Base-by-base conservation (phyloP, 2,797 vertebrate species). In the Otus scops region DNA sequence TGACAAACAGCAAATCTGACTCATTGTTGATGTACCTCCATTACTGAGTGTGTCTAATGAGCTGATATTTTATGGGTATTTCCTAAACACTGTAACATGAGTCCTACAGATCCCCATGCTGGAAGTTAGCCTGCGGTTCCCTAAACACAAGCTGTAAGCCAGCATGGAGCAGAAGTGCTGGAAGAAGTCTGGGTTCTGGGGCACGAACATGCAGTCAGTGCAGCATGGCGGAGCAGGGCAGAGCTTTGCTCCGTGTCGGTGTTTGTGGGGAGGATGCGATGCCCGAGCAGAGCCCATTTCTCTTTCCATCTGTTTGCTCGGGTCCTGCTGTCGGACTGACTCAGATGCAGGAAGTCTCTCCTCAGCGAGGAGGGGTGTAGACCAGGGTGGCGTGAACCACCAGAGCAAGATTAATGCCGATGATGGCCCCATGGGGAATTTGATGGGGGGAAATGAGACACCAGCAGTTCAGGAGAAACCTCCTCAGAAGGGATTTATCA, bases 1-100 rank as follows among this genome's bases (percentile, higher is more conserved):
- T 13, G 74, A 81, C 77, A 95, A 95, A 95, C 92, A 94, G 92
- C 92, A 94, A 51, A 85, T 94, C 83, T 96, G 95, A 95, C 83
- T 95, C 96, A 95, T 45, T 93, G 88, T 27, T 82, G 88, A 76
- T 73, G 74, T 63, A 57, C 86, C 92, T 93, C 85, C 78, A 65
- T 20, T 59, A 82, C 45, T 0, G 1, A 88, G 71, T 30, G 34
- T 68, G 50, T 67, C 93, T 95, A 88, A 92, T 67, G 87, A 91
- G 63, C 75, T 91, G 89, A 82, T 88, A 43, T 61, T 95, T 95
- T 88, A 85, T 65, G 89, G 91, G 92, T 77, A 89, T 96, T 95
- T 93, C 93, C 93, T 93, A 47, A 92, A 64, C 30, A 7, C 68
- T 83, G 87, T 80, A 92, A 96, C n/a, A 36, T 4, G 82, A 93